A percentile compares a stretch with the other conserved stretches of the same genome.
These are phyloP conservation scores for Aleadryas rufinucha DNA, from an alignment of 2,113 vertebrate genomes.

Conservation along the genomic window DNA sequence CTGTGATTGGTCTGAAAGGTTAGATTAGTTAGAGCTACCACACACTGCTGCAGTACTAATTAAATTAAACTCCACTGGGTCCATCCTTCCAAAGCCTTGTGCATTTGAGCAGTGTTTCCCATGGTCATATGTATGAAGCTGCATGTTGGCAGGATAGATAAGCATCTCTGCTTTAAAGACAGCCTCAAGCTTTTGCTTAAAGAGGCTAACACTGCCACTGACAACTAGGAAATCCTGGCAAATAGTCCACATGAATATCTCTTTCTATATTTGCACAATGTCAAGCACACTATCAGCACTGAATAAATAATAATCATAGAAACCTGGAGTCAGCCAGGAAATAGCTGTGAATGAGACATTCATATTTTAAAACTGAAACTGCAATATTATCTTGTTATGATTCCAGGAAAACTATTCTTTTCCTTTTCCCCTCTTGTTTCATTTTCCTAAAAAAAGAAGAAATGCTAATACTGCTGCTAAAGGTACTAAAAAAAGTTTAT, in stretches of 20 bases:
- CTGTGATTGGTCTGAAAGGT: background rate
- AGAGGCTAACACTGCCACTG: conserved; percentile 47
- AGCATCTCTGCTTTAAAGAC: conserved; percentile 10
- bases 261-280: conserved; percentile 52
- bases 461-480: background rate
- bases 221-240: conserved; percentile 61
- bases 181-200: conserved; percentile 42
- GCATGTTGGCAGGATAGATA: conserved; percentile 2
- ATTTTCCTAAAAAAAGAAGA: background rate
- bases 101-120: background rate
- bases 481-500: background rate
- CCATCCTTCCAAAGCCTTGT: background rate
- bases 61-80: background rate
- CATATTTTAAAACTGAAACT: conserved; percentile 20
- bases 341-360: conserved; percentile 33
- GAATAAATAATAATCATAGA: conserved; percentile 54
- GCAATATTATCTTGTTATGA: background rate
- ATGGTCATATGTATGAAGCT: background rate
- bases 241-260: conserved; percentile 25
- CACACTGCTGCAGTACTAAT: background rate
- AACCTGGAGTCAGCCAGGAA: conserved; percentile 50
- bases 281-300: conserved; percentile 47
- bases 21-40: background rate
- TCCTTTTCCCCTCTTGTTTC: background rate
- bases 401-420: background rate